Conservation (phyloP, 2,888 invertebrate genomes). For the Calameuta idolon region DNA sequence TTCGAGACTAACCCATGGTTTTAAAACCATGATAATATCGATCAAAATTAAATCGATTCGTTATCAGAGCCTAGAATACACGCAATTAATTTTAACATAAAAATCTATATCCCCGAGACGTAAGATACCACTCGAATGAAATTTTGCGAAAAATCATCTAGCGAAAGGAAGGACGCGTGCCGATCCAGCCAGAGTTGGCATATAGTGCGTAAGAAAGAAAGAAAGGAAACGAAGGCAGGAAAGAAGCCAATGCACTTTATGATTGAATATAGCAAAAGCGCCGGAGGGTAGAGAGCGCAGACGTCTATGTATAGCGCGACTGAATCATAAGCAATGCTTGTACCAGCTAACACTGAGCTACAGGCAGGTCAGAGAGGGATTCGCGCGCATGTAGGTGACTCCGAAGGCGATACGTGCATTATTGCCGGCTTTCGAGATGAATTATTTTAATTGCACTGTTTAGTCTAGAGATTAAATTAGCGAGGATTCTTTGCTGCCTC, state of each 20-base stretch:
- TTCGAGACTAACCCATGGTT: too few relatives aligned
- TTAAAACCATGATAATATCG: neutral
- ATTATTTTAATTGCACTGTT: constrained; percentile 48
- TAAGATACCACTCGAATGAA: neutral
- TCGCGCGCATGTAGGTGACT: neutral
- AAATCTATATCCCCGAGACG: neutral
- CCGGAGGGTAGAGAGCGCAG: constrained; percentile 34
- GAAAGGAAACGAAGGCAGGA: constrained; percentile 2
- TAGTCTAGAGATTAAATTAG: constrained; percentile 30
- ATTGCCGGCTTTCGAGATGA: constrained; percentile 32
- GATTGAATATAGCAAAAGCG: constrained; percentile 48
- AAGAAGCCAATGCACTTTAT: constrained; percentile 53
- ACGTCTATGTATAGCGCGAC: constrained; percentile 48
- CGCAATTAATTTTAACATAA: neutral
- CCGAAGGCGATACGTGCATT: neutral
- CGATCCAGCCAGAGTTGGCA: neutral
- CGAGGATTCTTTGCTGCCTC: neutral
- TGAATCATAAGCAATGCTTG: constrained; percentile 41
- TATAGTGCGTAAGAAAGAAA: neutral
- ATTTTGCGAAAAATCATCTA: neutral
- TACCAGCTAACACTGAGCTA: neutral
- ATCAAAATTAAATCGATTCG: neutral
- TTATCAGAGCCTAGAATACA: neutral
- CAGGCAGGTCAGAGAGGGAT: neutral
- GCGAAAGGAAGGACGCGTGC: neutral